These are phyloP conservation scores for Cyprinodon tularosa DNA, from an alignment of 2,113 vertebrate species.

Conservation along the genomic window DNA sequence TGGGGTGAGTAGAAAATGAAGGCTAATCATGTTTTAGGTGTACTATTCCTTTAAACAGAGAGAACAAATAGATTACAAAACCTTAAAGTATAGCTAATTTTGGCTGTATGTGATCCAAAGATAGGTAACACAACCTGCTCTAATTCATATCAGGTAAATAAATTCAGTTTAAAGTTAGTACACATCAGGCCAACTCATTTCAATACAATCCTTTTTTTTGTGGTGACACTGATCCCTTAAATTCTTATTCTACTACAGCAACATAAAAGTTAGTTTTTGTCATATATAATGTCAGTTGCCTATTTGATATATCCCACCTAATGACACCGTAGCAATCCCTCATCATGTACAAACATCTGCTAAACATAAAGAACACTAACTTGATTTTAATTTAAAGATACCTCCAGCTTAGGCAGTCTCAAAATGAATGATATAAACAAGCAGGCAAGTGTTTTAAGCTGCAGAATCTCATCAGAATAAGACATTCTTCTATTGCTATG, in stretches of 20 bases:
- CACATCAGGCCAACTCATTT: background rate
- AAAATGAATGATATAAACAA: too few relatives aligned
- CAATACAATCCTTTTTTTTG: too few relatives aligned
- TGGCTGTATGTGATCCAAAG: background rate
- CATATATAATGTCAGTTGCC: too few relatives aligned
- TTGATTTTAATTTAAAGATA: too few relatives aligned
- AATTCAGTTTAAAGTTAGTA: background rate
- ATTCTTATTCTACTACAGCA: background rate
- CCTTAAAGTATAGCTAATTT: background rate
- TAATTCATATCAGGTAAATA: background rate
- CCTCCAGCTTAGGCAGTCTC: too few relatives aligned
- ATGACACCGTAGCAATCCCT: background rate
- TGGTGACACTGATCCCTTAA: background rate
- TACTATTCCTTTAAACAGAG: too few relatives aligned
- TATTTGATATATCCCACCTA: too few relatives aligned
- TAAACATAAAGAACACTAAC: background rate
- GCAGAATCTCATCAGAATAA: too few relatives aligned
- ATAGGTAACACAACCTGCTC: background rate
- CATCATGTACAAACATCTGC: background rate
- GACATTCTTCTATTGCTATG: too few relatives aligned
- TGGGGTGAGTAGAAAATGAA: too few relatives aligned
- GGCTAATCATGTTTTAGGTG: too few relatives aligned
- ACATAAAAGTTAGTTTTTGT: background rate
- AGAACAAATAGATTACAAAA: background rate
- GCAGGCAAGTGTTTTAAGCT: too few relatives aligned